These are phyloP conservation scores for Oxyteleia sp. DNA, from an alignment of 2,888 invertebrate genomes.

Conservation along the genomic window DNA sequence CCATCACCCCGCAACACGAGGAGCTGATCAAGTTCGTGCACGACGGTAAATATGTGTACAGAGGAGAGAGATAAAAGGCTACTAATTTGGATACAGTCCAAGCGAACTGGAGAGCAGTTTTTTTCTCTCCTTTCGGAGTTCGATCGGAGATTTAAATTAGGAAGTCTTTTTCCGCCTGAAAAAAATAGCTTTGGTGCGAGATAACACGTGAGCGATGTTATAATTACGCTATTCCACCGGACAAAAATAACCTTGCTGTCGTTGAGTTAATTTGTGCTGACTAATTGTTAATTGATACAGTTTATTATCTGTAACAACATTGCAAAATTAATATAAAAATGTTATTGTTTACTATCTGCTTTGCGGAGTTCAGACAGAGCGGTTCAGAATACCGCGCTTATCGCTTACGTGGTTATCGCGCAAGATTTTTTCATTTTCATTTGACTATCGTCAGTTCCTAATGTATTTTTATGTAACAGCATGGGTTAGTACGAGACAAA, in stretches of 20 bases:
- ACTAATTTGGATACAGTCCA: slow-evolving; percentile 29
- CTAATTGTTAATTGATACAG: slow-evolving; percentile 29
- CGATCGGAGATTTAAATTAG: too few species aligned
- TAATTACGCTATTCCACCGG: too few species aligned
- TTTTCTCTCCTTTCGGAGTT: slow-evolving; percentile 1
- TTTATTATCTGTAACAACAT: background rate
- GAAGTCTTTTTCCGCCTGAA: too few species aligned
- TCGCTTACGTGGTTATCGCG: too few species aligned
- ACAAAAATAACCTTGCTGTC: slow-evolving; percentile 3
- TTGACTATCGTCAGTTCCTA: slow-evolving; percentile 36
- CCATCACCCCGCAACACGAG: slow-evolving; percentile 93
- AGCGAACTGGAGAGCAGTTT: background rate
- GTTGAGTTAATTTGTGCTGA: slow-evolving; percentile 23
- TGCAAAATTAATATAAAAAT: background rate
- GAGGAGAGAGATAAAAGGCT: background rate
- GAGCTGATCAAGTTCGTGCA: slow-evolving; percentile 95
- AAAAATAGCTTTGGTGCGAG: too few species aligned
- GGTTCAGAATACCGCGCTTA: background rate
- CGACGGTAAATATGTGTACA: slow-evolving; percentile 90
- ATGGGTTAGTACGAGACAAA: slow-evolving; percentile 90
- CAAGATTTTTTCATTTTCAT: slow-evolving; percentile 18
- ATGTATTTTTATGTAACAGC: slow-evolving; percentile 87
- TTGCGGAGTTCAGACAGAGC: background rate
- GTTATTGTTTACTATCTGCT: background rate
- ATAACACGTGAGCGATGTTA: too few species aligned